Conservation (phyloP, 2,888 invertebrate genomes). For the Lucinisca nassula region DNA sequence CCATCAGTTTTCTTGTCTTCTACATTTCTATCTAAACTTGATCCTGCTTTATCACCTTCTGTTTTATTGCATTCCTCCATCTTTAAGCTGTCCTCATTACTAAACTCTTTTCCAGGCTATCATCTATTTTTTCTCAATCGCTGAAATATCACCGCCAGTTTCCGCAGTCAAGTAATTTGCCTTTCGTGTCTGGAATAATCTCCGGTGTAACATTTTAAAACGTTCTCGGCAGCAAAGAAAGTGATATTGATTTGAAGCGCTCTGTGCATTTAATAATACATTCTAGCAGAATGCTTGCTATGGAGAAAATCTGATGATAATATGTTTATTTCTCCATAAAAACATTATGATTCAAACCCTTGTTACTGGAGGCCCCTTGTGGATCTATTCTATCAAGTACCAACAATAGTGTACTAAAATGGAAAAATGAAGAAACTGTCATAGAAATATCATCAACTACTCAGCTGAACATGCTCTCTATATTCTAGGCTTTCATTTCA, state of each 20-base stretch:
- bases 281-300: too few species aligned
- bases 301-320: too few species aligned
- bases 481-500: slow-evolving; percentile 72
- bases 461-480: too few species aligned
- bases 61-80: not conserved
- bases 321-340: too few species aligned
- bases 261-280: slow-evolving; percentile 70
- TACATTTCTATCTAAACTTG: not conserved
- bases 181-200: slow-evolving; percentile 10
- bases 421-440: too few species aligned
- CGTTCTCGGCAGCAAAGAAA: slow-evolving; percentile 8
- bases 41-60: not conserved
- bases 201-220: slow-evolving; percentile 10
- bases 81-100: not conserved
- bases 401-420: too few species aligned
- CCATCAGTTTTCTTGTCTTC: not conserved
- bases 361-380: too few species aligned
- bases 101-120: not conserved
- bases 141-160: not conserved
- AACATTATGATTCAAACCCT: too few species aligned
- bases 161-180: slow-evolving; percentile 15
- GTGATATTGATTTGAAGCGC: slow-evolving; percentile 5
- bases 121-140: not conserved
- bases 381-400: too few species aligned
- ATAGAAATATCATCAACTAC: too few species aligned